A percentile compares a stretch with the other conserved stretches of the same genome.
These are phyloP conservation scores for Drosophila nigricruria DNA, from an alignment of 2,888 invertebrate genomes.

Conservation along the genomic window DNA sequence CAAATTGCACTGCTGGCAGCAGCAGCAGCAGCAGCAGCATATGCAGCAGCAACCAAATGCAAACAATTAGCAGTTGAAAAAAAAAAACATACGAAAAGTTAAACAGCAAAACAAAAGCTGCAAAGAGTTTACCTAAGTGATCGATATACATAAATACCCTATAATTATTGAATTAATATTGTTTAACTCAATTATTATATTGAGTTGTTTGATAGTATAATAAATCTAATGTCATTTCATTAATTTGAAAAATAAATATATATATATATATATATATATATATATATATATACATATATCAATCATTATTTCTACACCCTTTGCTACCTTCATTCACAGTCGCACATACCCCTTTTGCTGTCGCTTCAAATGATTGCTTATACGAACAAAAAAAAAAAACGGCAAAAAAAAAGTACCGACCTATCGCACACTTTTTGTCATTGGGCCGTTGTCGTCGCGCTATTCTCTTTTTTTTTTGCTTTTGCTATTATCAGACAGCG, in stretches of 20 bases:
- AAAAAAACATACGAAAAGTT: slow-evolving; percentile 20
- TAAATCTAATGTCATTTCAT: no score
- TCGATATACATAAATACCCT: slow-evolving; percentile 12
- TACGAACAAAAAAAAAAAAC: slow-evolving; percentile 11
- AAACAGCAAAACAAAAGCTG: slow-evolving; percentile 18
- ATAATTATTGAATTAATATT: not conserved
- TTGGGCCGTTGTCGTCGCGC: slow-evolving; percentile 62
- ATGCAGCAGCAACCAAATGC: slow-evolving; percentile 53
- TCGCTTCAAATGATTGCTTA: slow-evolving; percentile 7
- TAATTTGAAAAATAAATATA: no score
- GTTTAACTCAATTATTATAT: not conserved
- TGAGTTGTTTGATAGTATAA: not conserved
- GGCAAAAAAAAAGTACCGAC: slow-evolving; percentile 64
- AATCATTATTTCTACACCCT: no score
- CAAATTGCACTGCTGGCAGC: slow-evolving; percentile 66
- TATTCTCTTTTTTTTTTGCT: slow-evolving; percentile 15
- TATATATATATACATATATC: no score
- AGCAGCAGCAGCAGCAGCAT: slow-evolving; percentile 21
- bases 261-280: no score
- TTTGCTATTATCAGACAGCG: slow-evolving; percentile 66
- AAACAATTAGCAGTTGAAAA: slow-evolving; percentile 68
- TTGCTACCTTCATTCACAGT: not conserved
- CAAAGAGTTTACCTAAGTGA: not conserved
- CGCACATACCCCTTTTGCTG: slow-evolving; percentile 14
- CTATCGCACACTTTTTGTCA: slow-evolving; percentile 80